phyloP scores from a whole-genome alignment of 2,113 vertebrate species.

The Chiloscyllium plagiosum region DNA sequence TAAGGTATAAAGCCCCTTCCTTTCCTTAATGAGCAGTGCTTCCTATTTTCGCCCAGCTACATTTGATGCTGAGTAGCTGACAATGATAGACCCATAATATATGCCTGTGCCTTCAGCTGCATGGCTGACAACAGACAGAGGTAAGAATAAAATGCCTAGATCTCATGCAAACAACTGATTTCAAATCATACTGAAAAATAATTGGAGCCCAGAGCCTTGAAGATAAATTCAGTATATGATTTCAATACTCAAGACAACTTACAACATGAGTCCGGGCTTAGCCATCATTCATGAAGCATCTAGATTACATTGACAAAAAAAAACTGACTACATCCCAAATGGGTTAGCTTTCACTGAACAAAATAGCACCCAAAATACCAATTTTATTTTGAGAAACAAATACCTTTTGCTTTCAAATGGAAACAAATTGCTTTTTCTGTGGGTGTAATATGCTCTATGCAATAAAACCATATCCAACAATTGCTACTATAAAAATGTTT shows the following conservation, averaged over 20 bases:
- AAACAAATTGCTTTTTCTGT: neutral
- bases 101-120: neutral
- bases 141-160: constrained; percentile 22
- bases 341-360: neutral
- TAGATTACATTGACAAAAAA: neutral
- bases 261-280: neutral
- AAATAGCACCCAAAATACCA: constrained; percentile 16
- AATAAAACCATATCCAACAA: neutral
- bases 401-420: neutral
- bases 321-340: neutral
- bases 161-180: neutral
- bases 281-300: neutral
- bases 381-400: neutral
- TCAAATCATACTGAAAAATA: constrained; percentile 5
- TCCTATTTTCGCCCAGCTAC: neutral
- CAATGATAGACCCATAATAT: constrained; percentile 1
- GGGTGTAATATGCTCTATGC: neutral
- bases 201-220: neutral
- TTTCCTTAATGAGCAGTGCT: neutral
- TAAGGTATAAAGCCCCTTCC: neutral
- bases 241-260: constrained; percentile 10
- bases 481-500: neutral
- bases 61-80: neutral
- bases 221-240: constrained; percentile 2
- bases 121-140: constrained; percentile 8